Evolutionary conservation across 2,888 invertebrate species (phyloP).

Genomic region (Drosophila fulvimacula): DNA sequence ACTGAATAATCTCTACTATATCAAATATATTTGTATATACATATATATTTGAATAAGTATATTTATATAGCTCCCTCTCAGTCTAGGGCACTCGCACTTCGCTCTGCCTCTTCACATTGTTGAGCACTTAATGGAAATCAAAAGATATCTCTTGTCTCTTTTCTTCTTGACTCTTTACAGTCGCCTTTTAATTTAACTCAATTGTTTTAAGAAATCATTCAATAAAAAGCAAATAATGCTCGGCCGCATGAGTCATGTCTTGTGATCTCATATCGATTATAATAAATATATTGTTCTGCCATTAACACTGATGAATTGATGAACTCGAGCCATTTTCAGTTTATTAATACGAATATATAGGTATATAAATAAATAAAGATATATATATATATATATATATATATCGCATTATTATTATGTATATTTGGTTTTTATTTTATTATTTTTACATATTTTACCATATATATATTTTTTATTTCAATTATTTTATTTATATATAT

Average conservation of each 20-base stretch:
- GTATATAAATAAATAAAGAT: too few species aligned
- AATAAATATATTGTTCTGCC: neutral
- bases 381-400: too few species aligned
- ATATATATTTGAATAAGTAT: neutral
- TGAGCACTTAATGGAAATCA: too few species aligned
- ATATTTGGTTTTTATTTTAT: neutral
- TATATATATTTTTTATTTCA: too few species aligned
- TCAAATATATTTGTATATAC: neutral
- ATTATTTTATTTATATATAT: too few species aligned
- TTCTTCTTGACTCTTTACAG: too few species aligned
- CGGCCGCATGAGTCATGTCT: conserved; percentile 20
- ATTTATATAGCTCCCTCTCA: neutral
- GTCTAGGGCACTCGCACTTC: neutral
- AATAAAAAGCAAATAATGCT: conserved; percentile 3
- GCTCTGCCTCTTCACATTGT: too few species aligned
- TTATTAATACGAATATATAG: neutral
- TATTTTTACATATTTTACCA: too few species aligned
- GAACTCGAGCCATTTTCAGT: neutral
- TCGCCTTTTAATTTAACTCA: conserved; percentile 15
- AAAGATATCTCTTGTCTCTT: neutral
- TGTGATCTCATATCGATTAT: conserved; percentile 42
- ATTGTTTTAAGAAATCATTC: conserved; percentile 33
- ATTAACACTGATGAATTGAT: conserved; percentile 2
- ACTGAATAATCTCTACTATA: neutral
- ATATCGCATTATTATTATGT: too few species aligned